Conservation (phyloP, 2,888 invertebrate species). For the Cheilosia pagana region DNA sequence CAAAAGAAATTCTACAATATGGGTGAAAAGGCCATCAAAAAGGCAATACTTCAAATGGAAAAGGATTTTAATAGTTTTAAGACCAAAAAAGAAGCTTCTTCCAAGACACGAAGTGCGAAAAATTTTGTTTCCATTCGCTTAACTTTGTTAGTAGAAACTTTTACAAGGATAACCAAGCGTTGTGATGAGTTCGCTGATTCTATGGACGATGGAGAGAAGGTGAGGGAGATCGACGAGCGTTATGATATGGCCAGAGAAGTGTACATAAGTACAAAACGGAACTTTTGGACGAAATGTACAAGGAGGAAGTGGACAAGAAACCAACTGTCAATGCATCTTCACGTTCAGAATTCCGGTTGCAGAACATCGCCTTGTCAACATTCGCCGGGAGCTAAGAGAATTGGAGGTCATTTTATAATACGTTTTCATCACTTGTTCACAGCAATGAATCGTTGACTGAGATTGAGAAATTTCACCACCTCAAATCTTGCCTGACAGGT, state of each 20-base stretch:
- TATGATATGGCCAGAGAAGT: constrained; percentile 7
- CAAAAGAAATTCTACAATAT: too few relatives aligned
- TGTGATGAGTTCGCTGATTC: constrained; percentile 12
- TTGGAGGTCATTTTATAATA: constrained; percentile 13
- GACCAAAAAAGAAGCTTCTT: too few relatives aligned
- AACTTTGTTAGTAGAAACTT: constrained; percentile 12
- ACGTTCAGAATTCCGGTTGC: constrained; percentile 7
- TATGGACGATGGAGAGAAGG: constrained; percentile 11
- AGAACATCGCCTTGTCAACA: too few relatives aligned
- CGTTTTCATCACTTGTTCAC: constrained; percentile 6
- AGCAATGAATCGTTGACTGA: constrained; percentile 12
- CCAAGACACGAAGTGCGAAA: constrained; percentile 1
- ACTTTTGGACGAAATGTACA: constrained; percentile 4
- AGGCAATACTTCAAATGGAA: too few relatives aligned
- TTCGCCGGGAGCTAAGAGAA: constrained; percentile 6
- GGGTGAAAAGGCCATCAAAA: too few relatives aligned
- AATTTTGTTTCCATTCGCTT: constrained; percentile 7
- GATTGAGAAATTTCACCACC: constrained; percentile 19
- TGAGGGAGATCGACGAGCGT: constrained; percentile 11
- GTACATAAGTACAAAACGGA: constrained; percentile 15
- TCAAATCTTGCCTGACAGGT: constrained; percentile 11
- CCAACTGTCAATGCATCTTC: constrained; percentile 2
- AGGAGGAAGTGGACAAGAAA: constrained; percentile 8
- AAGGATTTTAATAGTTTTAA: too few relatives aligned
- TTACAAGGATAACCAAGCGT: constrained; percentile 7